phyloP scores from a whole-genome alignment of 1,140 invertebrate species.

The Drosophila simulans region DNA sequence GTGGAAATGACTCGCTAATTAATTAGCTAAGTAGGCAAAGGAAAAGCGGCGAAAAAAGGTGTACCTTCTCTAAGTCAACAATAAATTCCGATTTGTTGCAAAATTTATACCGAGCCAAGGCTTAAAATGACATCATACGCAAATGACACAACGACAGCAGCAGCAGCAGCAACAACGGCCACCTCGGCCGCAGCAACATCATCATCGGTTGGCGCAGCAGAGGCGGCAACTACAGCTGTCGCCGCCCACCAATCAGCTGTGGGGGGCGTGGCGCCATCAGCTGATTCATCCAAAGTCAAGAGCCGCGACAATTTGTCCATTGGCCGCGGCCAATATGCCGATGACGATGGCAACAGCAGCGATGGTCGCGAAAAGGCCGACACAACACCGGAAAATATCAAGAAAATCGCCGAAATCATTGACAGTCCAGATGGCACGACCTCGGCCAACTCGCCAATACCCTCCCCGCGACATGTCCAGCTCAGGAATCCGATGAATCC shows the following conservation, averaged over 20 bases:
- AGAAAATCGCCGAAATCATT: constrained; percentile 83
- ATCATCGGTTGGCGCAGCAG: constrained; percentile 19
- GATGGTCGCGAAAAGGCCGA: constrained; percentile 80
- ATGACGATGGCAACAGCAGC: constrained; percentile 70
- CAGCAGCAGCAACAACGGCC: constrained; percentile 44
- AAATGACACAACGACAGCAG: constrained; percentile 69
- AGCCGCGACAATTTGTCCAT: constrained; percentile 42
- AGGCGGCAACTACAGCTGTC: constrained; percentile 10
- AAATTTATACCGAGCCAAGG: constrained; percentile 30
- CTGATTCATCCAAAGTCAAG: constrained; percentile 52
- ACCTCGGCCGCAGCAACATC: constrained; percentile 19
- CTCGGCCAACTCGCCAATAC: constrained; percentile 11
- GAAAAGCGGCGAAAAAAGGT: constrained; percentile 55
- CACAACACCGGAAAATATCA: constrained; percentile 80
- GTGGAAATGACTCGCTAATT: constrained; percentile 52
- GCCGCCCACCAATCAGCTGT: constrained; percentile 17
- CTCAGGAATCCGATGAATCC: constrained; percentile 39
- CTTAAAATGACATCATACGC: constrained; percentile 79
- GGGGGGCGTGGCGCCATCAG: constrained; percentile 35
- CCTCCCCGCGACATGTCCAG: constrained; percentile 38
- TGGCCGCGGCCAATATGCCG: constrained; percentile 27
- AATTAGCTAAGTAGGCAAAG: constrained; percentile 75
- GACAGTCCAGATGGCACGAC: constrained; percentile 42
- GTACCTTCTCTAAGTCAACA: constrained; percentile 18
- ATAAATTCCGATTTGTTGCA: constrained; percentile 28